Evolutionary conservation across 2,113 vertebrate genomes (phyloP).

Genomic region (Oreochromis tanganicae): DNA sequence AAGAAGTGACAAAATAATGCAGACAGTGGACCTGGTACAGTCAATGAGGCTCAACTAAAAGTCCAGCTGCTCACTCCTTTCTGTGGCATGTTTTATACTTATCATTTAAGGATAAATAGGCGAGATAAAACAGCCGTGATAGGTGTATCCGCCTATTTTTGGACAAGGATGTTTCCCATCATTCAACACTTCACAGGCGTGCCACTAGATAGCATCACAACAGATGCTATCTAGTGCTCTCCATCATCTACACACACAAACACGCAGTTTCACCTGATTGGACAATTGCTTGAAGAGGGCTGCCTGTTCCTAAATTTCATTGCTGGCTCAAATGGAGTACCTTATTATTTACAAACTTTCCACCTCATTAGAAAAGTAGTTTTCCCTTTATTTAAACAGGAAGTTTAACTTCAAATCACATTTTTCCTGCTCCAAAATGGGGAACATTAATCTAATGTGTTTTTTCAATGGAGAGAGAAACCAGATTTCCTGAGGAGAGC

Average conservation of each 20-base stretch:
- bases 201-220: background rate
- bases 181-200: background rate
- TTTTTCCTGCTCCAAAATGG: background rate
- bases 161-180: background rate
- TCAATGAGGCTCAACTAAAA: background rate
- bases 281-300: background rate
- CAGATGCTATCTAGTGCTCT: background rate
- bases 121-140: background rate
- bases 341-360: background rate
- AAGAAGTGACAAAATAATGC: background rate
- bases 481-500: background rate
- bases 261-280: background rate
- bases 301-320: background rate
- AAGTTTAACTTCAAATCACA: background rate
- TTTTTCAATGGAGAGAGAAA: background rate
- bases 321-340: background rate
- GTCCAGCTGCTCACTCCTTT: background rate
- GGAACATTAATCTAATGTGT: background rate
- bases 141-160: background rate
- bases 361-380: background rate
- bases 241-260: background rate
- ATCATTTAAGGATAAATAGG: background rate
- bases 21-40: background rate
- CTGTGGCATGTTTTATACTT: background rate
- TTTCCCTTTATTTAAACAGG: background rate